These are phyloP conservation scores for Diploscapter pachys DNA, from an alignment of 1,140 invertebrate species.

Conservation along the genomic window DNA sequence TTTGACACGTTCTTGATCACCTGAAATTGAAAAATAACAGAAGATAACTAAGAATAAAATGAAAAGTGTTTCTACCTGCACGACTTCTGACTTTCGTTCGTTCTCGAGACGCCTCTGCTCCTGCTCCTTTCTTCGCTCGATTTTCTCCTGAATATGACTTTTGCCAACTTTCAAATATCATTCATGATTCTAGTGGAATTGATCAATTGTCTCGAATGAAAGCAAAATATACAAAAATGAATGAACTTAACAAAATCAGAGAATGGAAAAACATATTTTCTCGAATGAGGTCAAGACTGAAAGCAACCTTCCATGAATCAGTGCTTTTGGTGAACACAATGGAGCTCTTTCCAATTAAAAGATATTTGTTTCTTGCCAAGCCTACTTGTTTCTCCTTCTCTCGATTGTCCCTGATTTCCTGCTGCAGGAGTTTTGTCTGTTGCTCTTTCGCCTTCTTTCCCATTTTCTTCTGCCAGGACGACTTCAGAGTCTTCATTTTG, in stretches of 20 bases:
- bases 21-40: slow-evolving; percentile 12
- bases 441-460: slow-evolving; percentile 27
- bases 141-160: slow-evolving; percentile 17
- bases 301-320: too few species aligned
- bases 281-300: too few species aligned
- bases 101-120: slow-evolving; percentile 33
- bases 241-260: too few species aligned
- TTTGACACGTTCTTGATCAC: slow-evolving; percentile 35
- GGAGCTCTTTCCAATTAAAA: too few species aligned
- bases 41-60: background rate
- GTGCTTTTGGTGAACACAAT: too few species aligned
- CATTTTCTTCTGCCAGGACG: slow-evolving; percentile 38
- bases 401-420: slow-evolving; percentile 28
- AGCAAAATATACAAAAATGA: too few species aligned
- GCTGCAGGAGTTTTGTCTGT: slow-evolving; percentile 25
- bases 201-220: too few species aligned
- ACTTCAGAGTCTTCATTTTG: slow-evolving; percentile 35
- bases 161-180: too few species aligned
- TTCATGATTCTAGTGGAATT: too few species aligned
- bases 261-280: too few species aligned
- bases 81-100: slow-evolving; percentile 32
- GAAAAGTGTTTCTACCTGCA: slow-evolving; percentile 11
- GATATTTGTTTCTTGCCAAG: too few species aligned
- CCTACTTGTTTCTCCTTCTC: slow-evolving; percentile 28
- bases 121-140: slow-evolving; percentile 33